Percentiles rank a stretch among this genome's conserved stretches.
These are phyloP conservation scores for Spodoptera exigua DNA, from an alignment of 2,888 invertebrate species.

Conservation along the genomic window DNA sequence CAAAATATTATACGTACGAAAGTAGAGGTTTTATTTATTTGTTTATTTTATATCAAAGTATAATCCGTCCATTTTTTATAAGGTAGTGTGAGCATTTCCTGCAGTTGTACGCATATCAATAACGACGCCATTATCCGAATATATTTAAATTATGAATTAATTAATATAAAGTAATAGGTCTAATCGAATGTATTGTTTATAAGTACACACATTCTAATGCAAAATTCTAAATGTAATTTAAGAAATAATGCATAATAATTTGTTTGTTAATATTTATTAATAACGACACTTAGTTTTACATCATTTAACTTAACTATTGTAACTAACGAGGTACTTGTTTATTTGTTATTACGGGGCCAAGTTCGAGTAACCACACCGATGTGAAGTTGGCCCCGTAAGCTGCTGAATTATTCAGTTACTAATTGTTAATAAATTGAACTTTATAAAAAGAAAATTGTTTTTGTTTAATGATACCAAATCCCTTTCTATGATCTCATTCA, in stretches of 20 bases:
- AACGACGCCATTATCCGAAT: slow-evolving; percentile 47
- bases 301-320: slow-evolving; percentile 75
- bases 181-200: slow-evolving; percentile 55
- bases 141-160: slow-evolving; percentile 55
- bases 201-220: slow-evolving; percentile 59
- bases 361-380: slow-evolving; percentile 54
- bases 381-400: slow-evolving; percentile 69
- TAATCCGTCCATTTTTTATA: slow-evolving; percentile 48
- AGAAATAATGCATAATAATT: slow-evolving; percentile 74
- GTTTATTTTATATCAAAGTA: slow-evolving; percentile 32
- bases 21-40: slow-evolving; percentile 44
- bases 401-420: slow-evolving; percentile 81
- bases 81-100: slow-evolving; percentile 40
- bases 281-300: slow-evolving; percentile 75
- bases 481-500: no score
- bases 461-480: slow-evolving; percentile 54
- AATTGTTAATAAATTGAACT: slow-evolving; percentile 88
- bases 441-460: slow-evolving; percentile 69
- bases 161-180: slow-evolving; percentile 13
- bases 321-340: slow-evolving; percentile 81
- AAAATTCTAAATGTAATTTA: slow-evolving; percentile 59
- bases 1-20: slow-evolving; percentile 35
- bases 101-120: slow-evolving; percentile 37
- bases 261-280: slow-evolving; percentile 88
- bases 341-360: slow-evolving; percentile 78